Base-by-base conservation (phyloP, 2,113 vertebrate genomes). In the Neogobius melanostomus region DNA sequence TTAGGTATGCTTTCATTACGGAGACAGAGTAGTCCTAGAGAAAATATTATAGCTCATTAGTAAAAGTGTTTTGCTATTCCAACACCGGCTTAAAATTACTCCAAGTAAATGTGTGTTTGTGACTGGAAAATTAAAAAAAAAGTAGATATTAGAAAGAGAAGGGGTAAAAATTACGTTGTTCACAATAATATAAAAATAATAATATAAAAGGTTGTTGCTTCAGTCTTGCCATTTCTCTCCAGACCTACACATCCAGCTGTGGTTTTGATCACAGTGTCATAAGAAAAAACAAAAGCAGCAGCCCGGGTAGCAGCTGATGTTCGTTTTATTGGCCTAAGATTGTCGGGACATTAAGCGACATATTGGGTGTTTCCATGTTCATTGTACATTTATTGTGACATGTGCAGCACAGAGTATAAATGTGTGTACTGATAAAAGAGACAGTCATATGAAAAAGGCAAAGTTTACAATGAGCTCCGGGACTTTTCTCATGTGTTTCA, bases 311-410 rank as follows among this genome's bases (percentile, higher is more conserved):
- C 83, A 84, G 81, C 83, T 76, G 85, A 87, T 90, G 81, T 87
- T 82, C 77, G 88, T 87, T 91, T 89, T 90, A 90, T 91, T 91
- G 82, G 83, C 86, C 86, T 89, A 86, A 85, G 87, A 91, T 90
- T 91, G 87, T 91, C 88, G 82, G 87, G 85, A 95, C 95, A 95
- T 95, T 95, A 93, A 95, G 95, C 93, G 93, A 93, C 93, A 76
- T 94, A 92, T 95, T 94, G 93, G 95, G 95, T 93, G 94, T 95
- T 95, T 95, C 93, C 93, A 97, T 95, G 95, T 95, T 96, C 95
- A 95, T 95, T 91, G 93, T 97, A 98, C 96, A 97, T 98, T 98
- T 97, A 98, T 97, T 91, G 95, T 96, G 95, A 96, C 95, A 95
- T 96, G 95, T 96, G 96, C 95, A 95, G 96, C 95, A 98, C 96